Evolutionary conservation across 2,888 invertebrate genomes (phyloP).

Genomic region (Chloroclystis v-ata): DNA sequence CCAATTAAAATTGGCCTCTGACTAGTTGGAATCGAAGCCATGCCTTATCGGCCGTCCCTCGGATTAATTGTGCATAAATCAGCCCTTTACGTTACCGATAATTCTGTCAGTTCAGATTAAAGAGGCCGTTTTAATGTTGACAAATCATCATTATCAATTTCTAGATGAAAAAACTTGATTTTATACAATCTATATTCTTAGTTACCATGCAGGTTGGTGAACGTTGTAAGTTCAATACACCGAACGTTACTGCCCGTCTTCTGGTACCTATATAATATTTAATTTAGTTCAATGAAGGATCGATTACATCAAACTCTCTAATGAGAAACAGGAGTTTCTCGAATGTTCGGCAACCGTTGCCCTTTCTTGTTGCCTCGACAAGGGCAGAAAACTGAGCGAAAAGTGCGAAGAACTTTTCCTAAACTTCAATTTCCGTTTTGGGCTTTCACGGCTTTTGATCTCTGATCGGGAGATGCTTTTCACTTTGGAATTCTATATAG

Average conservation of each 20-base stretch:
- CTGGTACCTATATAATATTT: no score
- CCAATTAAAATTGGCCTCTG: slow-evolving; percentile 6
- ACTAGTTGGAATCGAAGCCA: slow-evolving; percentile 2
- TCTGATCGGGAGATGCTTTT: not conserved
- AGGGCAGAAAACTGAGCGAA: not conserved
- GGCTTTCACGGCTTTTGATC: not conserved
- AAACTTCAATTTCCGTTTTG: not conserved
- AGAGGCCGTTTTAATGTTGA: not conserved
- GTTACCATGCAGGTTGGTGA: no score
- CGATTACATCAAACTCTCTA: no score
- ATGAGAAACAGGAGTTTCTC: no score
- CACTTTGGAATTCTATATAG: no score
- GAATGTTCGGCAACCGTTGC: no score
- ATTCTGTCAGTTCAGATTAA: slow-evolving; percentile 27
- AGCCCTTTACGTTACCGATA: slow-evolving; percentile 22
- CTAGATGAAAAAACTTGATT: no score
- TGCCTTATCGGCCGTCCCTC: slow-evolving; percentile 19
- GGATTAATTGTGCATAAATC: slow-evolving; percentile 30
- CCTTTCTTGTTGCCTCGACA: not conserved
- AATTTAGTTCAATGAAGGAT: no score
- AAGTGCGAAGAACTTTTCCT: not conserved
- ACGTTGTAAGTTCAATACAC: no score
- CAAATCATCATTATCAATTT: no score
- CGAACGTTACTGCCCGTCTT: no score
- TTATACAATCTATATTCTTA: no score